phyloP scores from a whole-genome alignment of 2,888 invertebrate species.

The Bedellia somnulentella region DNA sequence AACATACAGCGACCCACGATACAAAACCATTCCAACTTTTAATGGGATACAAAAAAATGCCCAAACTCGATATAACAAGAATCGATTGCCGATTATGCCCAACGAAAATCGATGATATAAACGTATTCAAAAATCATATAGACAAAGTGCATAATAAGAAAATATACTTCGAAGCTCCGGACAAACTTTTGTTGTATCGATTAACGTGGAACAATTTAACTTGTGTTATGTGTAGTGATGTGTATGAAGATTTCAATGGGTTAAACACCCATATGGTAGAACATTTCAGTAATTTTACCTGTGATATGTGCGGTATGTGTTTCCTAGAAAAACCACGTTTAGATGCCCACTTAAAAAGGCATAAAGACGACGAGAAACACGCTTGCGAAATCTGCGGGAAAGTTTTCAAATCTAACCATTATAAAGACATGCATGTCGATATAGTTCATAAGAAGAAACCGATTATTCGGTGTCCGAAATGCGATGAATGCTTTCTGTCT shows the following conservation, averaged over 20 bases:
- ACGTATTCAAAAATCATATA: slow-evolving; percentile 36
- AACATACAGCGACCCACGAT: slow-evolving; percentile 40
- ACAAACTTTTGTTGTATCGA: slow-evolving; percentile 35
- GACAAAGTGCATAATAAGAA: slow-evolving; percentile 39
- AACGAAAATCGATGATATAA: slow-evolving; percentile 32
- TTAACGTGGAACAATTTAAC: slow-evolving; percentile 45
- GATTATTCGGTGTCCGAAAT: slow-evolving; percentile 38
- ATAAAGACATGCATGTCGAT: slow-evolving; percentile 48
- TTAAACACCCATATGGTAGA: slow-evolving; percentile 47
- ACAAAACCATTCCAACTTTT: slow-evolving; percentile 43
- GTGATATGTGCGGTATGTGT: slow-evolving; percentile 44
- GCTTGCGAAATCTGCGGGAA: slow-evolving; percentile 55
- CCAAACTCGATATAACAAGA: slow-evolving; percentile 41
- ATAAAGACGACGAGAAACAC: slow-evolving; percentile 51
- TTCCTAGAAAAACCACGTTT: slow-evolving; percentile 50
- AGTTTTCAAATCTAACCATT: slow-evolving; percentile 44
- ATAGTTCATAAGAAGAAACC: slow-evolving; percentile 48
- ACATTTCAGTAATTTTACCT: slow-evolving; percentile 45
- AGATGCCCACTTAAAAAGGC: slow-evolving; percentile 45
- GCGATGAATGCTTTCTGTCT: slow-evolving; percentile 49
- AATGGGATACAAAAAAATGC: slow-evolving; percentile 49
- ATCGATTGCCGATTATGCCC: slow-evolving; percentile 41
- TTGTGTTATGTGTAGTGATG: slow-evolving; percentile 44
- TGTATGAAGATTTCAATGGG: slow-evolving; percentile 42
- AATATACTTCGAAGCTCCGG: slow-evolving; percentile 44